Percentiles rank a stretch among this genome's conserved stretches.
Evolutionary conservation across 2,113 vertebrate species (phyloP).

Genomic region (Chiloscyllium plagiosum): DNA sequence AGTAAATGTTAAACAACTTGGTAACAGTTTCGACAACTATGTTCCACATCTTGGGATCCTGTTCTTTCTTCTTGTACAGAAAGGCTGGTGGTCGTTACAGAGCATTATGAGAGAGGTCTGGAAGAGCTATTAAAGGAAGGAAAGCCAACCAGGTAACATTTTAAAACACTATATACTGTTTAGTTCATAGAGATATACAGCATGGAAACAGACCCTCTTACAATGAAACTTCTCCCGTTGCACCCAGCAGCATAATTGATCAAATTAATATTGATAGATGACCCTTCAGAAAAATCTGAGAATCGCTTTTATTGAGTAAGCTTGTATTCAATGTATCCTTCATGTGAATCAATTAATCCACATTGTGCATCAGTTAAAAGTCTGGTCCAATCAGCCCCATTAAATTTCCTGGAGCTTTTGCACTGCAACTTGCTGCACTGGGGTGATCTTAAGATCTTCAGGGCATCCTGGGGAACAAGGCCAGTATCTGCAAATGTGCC

Average conservation of each 20-base stretch:
- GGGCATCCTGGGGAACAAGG: neutral
- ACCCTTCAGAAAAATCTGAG: neutral
- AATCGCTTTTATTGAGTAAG: neutral
- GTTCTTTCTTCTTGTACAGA: slow-evolving; percentile 56
- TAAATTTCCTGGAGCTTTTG: neutral
- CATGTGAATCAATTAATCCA: neutral
- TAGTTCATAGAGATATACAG: neutral
- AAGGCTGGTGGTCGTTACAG: slow-evolving; percentile 86
- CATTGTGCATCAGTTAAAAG: neutral
- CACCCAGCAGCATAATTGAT: neutral
- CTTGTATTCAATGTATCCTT: neutral
- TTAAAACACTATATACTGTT: slow-evolving; percentile 39
- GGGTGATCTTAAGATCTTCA: neutral
- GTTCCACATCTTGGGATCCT: neutral
- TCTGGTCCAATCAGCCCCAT: neutral
- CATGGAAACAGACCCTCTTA: neutral
- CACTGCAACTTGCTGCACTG: neutral
- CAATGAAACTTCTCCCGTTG: slow-evolving; percentile 32
- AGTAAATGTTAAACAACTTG: neutral
- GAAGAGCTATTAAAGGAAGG: slow-evolving; percentile 75
- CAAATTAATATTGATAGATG: neutral
- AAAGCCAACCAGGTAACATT: slow-evolving; percentile 69
- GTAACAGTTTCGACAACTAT: neutral
- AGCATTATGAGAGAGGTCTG: slow-evolving; percentile 79
- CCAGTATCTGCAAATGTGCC: neutral